Evolutionary conservation across 2,888 invertebrate species (phyloP), one percentile per base, ranked within the genome.

Genomic region (Prenolepis imparis): DNA sequence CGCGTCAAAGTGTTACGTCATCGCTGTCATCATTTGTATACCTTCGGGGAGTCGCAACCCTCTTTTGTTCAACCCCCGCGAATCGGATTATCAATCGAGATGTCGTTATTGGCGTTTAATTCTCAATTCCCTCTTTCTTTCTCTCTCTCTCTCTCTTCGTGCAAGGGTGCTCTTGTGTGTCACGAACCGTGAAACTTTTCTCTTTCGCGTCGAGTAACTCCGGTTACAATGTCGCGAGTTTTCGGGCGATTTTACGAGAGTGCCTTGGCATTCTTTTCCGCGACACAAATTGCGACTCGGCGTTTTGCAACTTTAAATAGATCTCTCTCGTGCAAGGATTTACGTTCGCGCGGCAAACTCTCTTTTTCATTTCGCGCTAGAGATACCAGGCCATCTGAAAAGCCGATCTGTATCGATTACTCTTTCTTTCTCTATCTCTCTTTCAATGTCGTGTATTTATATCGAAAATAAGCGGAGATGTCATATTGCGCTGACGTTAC

Each of bases 41-140:
- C 39, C 64, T 44, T 66, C 39, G 66, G 73, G 63, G 28, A 55
- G 9, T 39, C 41, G n/a, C 80, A 36, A 41, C 24, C 18, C 44
- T 44, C 68, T 67, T 70, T 67, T 70, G 12, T 61, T 28, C 28
- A 28, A 28, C 78, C 18, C 48, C 5, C 36, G 8, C 32, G 59
- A 78, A 68, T 59, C 59, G 59, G 44, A 68, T 80, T 80, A 80
- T 80, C 68, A 59, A 68, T 36, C 12, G 68, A 66, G 12, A 55
- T 39, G 21, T 21, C 21, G 57, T 21, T 41, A 41, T 67, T 32
- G 48, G 48, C 48, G 78, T 68, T 68, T 61, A 70, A 70, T 61
- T 68, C 68, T 68, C 24, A 3, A 78, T 59, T 44, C 61, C 24
- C 59, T 78, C 67, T 28, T 28, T 28, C 28, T 28, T 28, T 28